Evolutionary conservation across 2,888 invertebrate species (phyloP), one percentile per base, ranked within the genome.

Genomic region (Chaitophorus viminalis): DNA sequence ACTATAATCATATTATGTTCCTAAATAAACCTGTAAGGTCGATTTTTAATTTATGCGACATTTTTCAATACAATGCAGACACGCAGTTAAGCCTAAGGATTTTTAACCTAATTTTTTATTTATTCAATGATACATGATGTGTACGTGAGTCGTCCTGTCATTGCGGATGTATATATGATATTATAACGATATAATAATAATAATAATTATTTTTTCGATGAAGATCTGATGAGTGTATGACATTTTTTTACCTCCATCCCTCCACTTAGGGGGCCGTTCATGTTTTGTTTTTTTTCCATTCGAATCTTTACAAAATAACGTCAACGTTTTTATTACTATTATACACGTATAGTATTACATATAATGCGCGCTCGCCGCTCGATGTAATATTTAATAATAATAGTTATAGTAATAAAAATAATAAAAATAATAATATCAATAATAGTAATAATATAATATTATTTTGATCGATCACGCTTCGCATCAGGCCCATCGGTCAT

Each of bases 401-500:
- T 5, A 54, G 21, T 21, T 21, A 5, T 21, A 54, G 5, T 21
- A 21, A 29, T 29, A 29, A 68, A 29, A 68, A 29, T 68, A 68
- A 68, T 68, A 68, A 60, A 25, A 25, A 33, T 39, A 14, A 54
- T 54, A 54, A 60, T 60, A 6, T 4, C 14, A 46, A 46, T 46
- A 14, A 14, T 78, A 11, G 3, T 14, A 31, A 33, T n/a, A 78
- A 33, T 77, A 60, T 33, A 25, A 33, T 39, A 17, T 46, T 75
- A 8, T 83, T 75, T 39, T 76, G 83, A 83, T 83, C 83, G 82
- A 74, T 82, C 54, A 60, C 29, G 46, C 18, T n/a, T 14, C 74
- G 68, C 75, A 39, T 39, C 29, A 14, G 60, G 60, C 74, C 54
- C 83, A 83, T 83, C 83, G 60, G 83, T 83, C 83, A 83, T 75